phyloP scores from a whole-genome alignment of 2,797 vertebrate genomes.

The Pygocentrus nattereri region DNA sequence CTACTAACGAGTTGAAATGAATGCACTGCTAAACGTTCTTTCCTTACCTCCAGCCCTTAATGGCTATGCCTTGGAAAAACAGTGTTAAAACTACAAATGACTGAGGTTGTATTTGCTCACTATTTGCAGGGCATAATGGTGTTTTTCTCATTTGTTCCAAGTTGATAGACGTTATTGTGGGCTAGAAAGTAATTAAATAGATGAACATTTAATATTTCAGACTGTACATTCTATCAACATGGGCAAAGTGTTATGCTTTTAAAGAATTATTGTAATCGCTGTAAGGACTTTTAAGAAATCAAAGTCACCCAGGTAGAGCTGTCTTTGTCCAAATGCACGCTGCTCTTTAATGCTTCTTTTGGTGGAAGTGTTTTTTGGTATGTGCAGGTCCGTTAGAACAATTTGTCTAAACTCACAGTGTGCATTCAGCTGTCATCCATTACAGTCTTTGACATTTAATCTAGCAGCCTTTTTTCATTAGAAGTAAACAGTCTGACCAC shows the following conservation, averaged over 20 bases:
- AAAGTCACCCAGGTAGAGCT: conserved; percentile 12
- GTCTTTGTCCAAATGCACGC: conserved; percentile 19
- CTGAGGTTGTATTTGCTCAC: not conserved
- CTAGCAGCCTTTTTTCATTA: conserved; percentile 37
- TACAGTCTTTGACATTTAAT: conserved; percentile 44
- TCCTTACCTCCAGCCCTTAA: conserved; percentile 3
- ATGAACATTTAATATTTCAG: conserved; percentile 18
- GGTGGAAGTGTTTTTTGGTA: conserved; percentile 3
- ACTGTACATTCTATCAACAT: not conserved
- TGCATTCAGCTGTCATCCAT: conserved; percentile 39
- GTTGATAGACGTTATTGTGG: not conserved
- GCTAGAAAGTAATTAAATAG: conserved; percentile 24
- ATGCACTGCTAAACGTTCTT: not conserved
- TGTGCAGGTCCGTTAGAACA: not conserved
- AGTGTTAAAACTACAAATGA: not conserved
- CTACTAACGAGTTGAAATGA: not conserved
- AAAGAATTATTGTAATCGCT: conserved; percentile 43
- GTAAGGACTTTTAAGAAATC: not conserved
- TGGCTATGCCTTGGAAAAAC: not conserved
- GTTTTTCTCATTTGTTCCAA: conserved; percentile 36
- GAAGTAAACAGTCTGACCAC: conserved; percentile 33
- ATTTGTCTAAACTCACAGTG: conserved; percentile 39
- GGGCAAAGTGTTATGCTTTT: conserved; percentile 37
- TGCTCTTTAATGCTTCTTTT: conserved; percentile 17
- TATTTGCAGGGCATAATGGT: conserved; percentile 1